Evolutionary conservation across 2,888 invertebrate genomes (phyloP).

Genomic region (Ischnura elegans): DNA sequence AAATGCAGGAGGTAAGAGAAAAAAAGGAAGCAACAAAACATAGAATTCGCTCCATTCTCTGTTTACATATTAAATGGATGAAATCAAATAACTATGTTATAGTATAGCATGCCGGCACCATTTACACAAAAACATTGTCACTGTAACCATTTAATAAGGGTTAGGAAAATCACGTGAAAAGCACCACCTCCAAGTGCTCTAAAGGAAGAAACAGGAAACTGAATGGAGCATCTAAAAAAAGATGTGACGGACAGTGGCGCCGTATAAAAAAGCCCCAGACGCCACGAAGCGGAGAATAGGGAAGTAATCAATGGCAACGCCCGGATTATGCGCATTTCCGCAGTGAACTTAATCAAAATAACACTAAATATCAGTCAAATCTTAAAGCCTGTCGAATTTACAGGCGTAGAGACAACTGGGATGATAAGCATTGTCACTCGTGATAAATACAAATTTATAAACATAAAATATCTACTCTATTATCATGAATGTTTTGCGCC

Average conservation of each 20-base stretch:
- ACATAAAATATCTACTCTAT: too few species aligned
- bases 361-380: background rate
- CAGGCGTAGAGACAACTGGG: too few species aligned
- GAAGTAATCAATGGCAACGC: conserved; percentile 11
- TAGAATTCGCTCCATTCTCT: too few species aligned
- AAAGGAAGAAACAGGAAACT: background rate
- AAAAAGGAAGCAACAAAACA: too few species aligned
- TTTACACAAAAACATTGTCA: too few species aligned
- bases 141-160: background rate
- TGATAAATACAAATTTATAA: too few species aligned
- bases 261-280: background rate
- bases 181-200: background rate
- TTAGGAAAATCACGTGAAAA: background rate
- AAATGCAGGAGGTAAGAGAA: background rate
- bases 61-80: too few species aligned
- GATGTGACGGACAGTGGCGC: background rate
- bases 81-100: too few species aligned
- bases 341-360: background rate
- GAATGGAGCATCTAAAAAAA: background rate
- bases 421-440: too few species aligned
- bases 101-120: too few species aligned
- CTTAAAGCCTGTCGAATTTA: background rate
- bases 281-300: background rate
- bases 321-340: background rate
- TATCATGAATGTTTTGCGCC: too few species aligned